phyloP scores from a whole-genome alignment of 1,140 invertebrate species.

The Sminthurides bifidus region DNA sequence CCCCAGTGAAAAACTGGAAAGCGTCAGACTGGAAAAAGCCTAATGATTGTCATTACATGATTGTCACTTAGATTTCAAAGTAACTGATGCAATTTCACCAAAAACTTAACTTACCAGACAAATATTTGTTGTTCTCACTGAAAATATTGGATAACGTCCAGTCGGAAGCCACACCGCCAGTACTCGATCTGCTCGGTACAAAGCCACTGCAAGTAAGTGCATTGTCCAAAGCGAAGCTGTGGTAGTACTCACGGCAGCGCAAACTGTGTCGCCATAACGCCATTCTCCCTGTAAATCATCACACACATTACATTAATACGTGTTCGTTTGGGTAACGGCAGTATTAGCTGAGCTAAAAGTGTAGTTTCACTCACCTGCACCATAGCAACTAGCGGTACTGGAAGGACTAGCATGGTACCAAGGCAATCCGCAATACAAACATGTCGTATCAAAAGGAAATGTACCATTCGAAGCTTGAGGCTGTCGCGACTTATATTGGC shows the following conservation, averaged over 20 bases:
- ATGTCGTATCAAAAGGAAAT: constrained; percentile 35
- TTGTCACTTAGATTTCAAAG: background rate
- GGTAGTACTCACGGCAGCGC: constrained; percentile 32
- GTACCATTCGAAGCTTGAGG: constrained; percentile 34
- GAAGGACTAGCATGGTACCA: constrained; percentile 34
- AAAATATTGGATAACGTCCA: constrained; percentile 29
- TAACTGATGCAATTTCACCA: background rate
- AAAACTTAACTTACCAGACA: constrained; percentile 16
- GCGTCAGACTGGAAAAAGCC: background rate
- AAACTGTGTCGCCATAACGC: constrained; percentile 31
- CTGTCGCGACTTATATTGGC: constrained; percentile 33
- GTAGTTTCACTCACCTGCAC: constrained; percentile 21
- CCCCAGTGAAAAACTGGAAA: background rate
- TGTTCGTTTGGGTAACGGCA: background rate
- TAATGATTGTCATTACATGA: background rate
- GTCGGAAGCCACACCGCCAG: constrained; percentile 35
- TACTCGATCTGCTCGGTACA: constrained; percentile 33
- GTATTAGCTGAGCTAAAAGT: too few relatives aligned
- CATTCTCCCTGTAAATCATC: constrained; percentile 25
- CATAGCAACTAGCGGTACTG: constrained; percentile 33
- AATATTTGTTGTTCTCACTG: constrained; percentile 22
- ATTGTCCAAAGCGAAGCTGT: constrained; percentile 35
- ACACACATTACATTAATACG: background rate
- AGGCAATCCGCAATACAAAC: constrained; percentile 35
- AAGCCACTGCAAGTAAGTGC: constrained; percentile 33